Evolutionary conservation across 2,888 invertebrate genomes (phyloP), one percentile per base, ranked within the genome.

Genomic region (Charanyca ferruginea): DNA sequence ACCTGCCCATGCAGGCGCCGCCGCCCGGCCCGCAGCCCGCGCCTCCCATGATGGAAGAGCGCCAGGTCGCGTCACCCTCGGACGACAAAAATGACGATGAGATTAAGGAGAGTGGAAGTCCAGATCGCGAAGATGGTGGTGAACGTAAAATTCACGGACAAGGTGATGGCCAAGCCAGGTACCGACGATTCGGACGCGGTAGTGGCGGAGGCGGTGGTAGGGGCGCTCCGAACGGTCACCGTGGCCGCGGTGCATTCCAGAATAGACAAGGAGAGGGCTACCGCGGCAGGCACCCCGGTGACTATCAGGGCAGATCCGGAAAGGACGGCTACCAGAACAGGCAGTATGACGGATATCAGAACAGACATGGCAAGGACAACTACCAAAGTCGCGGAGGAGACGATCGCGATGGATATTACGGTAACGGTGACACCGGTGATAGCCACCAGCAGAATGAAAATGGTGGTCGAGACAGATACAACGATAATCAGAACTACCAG

Each of bases 401-500:
- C 51, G 93, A 81, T 45, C 81, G 81, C 52, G 81, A 94, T 64
- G 86, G 85, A 2, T 93, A 93, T 79, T 93, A 94, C 72, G 93
- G 94, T 16, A 94, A 94, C 73, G 94, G 94, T 4, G 94, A 94
- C 75, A 85, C 90, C 3, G 90, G 88, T 28, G 92, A 96, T 73
- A 89, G 91, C 70, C 93, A 96, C 65, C 94, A 95, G 49, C 93
- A 95, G 20, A 90, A 91, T 62, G 95, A 96, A 73, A 94, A 95
- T 73, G 95, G 96, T 57, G 93, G 95, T 8, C 95, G 96, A 55
- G 96, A 94, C 63, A 87, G 96, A 42, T 96, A 96, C 84, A 90
- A 89, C 66, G 94, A 91, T 77, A 86, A 91, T 66, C 96, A 96
- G 82, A 93, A 93, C 73, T 96, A 96, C 83, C 90, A 95, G 55